Base-by-base conservation (phyloP, 1,140 invertebrate species). In the Conopomorpha cramerella region DNA sequence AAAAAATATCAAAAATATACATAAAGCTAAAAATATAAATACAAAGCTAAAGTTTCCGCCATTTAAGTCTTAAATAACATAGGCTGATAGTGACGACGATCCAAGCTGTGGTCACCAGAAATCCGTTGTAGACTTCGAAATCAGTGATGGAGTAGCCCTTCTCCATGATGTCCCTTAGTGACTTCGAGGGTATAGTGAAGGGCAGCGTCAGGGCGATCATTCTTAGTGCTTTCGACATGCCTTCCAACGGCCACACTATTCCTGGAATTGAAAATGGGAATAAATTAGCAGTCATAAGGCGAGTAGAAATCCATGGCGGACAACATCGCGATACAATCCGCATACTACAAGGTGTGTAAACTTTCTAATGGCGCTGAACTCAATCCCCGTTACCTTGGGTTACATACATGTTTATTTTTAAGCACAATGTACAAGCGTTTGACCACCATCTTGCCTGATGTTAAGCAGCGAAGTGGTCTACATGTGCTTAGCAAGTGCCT, bases 241-340 rank as follows among this genome's bases (percentile, higher is more conserved):
- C 86, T 64, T 96, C 90, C n/a, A 93, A 45, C 0, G 93, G 93
- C 93, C 93, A 96, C 11, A 96, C 79, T n/a, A 91, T 84, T 44
- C 92, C 92, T 91, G 64, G 13, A 60, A 68, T 53, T 32, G 19
- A 44, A 29, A 43, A 43, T 42, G 38, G 40, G 16, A 34, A n/a
- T n/a, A n/a, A n/a, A n/a, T n/a, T n/a, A n/a, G n/a, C n/a, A n/a
- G n/a, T n/a, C n/a, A n/a, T n/a, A n/a, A n/a, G n/a, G n/a, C n/a
- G n/a, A 23, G 19, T 4, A 10, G 19, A 23, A 23, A 23, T 6
- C 10, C 4, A 23, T 4, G 19, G 19, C 10, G 4, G 10, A 10
- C 10, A 23, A 23, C 19, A 23, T 6, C 4, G 10, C 19, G 10
- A 6, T 23, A 23, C 10, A 23, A 10, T 23, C 10, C 19, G n/a